Evolutionary conservation across 2,797 vertebrate species (phyloP).

Genomic region (Notolabrus celidotus): DNA sequence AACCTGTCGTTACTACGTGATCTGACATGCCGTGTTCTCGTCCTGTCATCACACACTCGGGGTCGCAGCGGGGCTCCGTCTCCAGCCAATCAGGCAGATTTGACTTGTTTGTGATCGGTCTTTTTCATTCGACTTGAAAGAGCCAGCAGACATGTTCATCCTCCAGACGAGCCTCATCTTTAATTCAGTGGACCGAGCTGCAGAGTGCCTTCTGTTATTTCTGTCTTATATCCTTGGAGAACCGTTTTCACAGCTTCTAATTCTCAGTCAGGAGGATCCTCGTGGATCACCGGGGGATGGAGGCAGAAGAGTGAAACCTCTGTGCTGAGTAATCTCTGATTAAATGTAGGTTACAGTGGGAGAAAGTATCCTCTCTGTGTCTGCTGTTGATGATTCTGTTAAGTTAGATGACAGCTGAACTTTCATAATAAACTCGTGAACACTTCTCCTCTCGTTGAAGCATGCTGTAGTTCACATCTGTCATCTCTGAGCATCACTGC

Average conservation of each 20-base stretch:
- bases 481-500: too few relatives aligned
- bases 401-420: neutral
- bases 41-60: slow-evolving; percentile 8
- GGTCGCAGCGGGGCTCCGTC: neutral
- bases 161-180: slow-evolving; percentile 58
- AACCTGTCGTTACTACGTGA: neutral
- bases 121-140: slow-evolving; percentile 20
- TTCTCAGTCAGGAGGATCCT: slow-evolving; percentile 27
- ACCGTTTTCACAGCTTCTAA: slow-evolving; percentile 28
- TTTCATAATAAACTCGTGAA: too few relatives aligned
- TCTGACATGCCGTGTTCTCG: neutral
- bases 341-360: neutral
- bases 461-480: too few relatives aligned
- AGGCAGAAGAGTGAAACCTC: neutral
- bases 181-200: slow-evolving; percentile 49
- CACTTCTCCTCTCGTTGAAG: too few relatives aligned
- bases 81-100: slow-evolving; percentile 11
- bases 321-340: neutral
- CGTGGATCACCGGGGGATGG: neutral
- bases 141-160: slow-evolving; percentile 44
- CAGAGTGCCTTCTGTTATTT: slow-evolving; percentile 49
- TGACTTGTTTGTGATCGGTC: slow-evolving; percentile 35
- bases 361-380: neutral
- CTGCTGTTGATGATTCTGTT: neutral
- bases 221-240: slow-evolving; percentile 22